Evolutionary conservation across 2,113 vertebrate species (phyloP), one percentile per base, ranked within the genome.

Genomic region (Pelvicachromis taeniatus): DNA sequence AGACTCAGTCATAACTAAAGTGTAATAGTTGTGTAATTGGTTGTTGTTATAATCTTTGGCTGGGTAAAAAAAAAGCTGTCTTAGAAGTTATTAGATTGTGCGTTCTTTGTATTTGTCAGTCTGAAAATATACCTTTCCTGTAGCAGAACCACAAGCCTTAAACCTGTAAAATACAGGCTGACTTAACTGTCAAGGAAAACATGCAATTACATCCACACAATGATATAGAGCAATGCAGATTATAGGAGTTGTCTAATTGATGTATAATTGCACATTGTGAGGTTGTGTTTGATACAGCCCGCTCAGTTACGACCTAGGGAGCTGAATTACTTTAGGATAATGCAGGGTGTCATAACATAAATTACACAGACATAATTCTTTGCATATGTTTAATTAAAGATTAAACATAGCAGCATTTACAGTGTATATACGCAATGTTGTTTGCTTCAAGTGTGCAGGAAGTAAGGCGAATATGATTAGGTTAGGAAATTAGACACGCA

Each of bases 201-300:
- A 85, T 91, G 82, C 63, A 91, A 91, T 95, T 94, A 93, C 88
- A 89, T 40, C 4, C 4, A 78, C 73, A 88, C 83, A 88, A 89
- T 87, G 84, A 92, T 83, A 92, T 9, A 82, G 86, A 55, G 65
- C 35, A 2, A 50, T 26, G 26, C 6, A 52, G 91, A 95, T 92
- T 91, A 91, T 78, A 52, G 80, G 80, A 91, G 84, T 85, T 85
- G 82, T 87, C 90, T 93, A 94, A 94, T 94, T 94, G 88, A 48
- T 2, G 53, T 38, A 40, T 93, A 92, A 94, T 92, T 90, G 55
- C 81, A 90, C 52, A 88, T 82, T 78, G 90, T 70, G 52, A 80
- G 85, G 85, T 88, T 42, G 70, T 83, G 89, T 93, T 90, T 92
- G 88, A 83, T 89, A 38, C 78, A 88, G 83, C 85, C 88, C 70